A percentile compares a stretch with the other conserved stretches of the same genome.
phyloP scores from a whole-genome alignment of 1,140 invertebrate species.

The Leptopilina clavipes region DNA sequence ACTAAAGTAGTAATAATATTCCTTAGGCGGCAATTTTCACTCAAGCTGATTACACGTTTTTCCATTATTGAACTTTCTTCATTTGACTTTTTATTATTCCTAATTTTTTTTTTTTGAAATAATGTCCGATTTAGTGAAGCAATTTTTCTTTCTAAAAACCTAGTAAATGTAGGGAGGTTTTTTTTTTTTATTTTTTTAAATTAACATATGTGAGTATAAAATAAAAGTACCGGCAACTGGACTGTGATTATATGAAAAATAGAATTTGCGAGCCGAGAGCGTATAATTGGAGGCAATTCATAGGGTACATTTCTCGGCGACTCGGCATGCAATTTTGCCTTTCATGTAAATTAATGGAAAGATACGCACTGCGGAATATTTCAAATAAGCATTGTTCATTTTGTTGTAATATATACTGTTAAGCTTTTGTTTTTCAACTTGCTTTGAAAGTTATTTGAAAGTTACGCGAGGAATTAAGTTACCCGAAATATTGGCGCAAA shows the following conservation, averaged over 20 bases:
- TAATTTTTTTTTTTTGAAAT: not conserved
- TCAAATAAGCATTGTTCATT: not conserved
- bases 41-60: not conserved
- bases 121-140: no score
- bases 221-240: not conserved
- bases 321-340: not conserved
- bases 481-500: not conserved
- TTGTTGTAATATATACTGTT: not conserved
- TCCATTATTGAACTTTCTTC: conserved; percentile 36
- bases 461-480: not conserved
- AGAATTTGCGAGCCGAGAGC: conserved; percentile 17
- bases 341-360: conserved; percentile 1
- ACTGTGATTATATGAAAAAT: conserved; percentile 35
- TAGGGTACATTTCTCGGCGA: not conserved
- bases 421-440: not conserved
- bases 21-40: not conserved
- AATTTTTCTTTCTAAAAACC: no score
- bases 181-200: not conserved
- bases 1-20: not conserved
- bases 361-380: not conserved
- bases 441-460: not conserved
- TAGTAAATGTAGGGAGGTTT: no score
- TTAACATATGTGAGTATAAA: not conserved
- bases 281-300: conserved; percentile 6
- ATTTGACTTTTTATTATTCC: conserved; percentile 18